These are phyloP conservation scores for Mylabris sibirica DNA, from an alignment of 2,888 invertebrate species.

Conservation along the genomic window DNA sequence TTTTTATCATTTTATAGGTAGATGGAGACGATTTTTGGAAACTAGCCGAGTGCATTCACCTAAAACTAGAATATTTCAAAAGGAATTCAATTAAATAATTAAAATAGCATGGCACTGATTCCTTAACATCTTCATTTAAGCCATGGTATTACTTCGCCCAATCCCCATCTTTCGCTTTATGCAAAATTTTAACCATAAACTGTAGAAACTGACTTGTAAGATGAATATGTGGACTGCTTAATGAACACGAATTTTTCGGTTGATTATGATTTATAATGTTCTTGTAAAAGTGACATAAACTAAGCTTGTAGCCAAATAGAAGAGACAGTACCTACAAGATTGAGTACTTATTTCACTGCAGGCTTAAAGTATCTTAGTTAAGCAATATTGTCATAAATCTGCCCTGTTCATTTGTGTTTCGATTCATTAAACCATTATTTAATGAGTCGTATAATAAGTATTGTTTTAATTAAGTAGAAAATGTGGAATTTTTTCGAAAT, in stretches of 20 bases:
- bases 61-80: not conserved
- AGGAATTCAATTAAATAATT: not conserved
- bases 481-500: not conserved
- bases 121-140: not conserved
- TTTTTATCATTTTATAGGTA: not conserved
- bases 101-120: not conserved
- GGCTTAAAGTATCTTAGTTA: not conserved
- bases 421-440: not conserved
- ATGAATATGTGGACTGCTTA: too few relatives aligned
- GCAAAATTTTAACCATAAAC: too few relatives aligned
- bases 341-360: too few relatives aligned
- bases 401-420: too few relatives aligned
- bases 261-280: not conserved
- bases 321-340: too few relatives aligned
- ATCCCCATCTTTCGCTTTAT: too few relatives aligned
- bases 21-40: constrained; percentile 7
- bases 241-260: too few relatives aligned
- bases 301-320: not conserved
- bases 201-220: too few relatives aligned
- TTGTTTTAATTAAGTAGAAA: not conserved
- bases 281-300: not conserved
- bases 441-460: not conserved
- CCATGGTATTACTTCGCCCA: too few relatives aligned
- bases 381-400: not conserved
- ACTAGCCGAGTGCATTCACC: not conserved